A percentile compares a stretch with the other conserved stretches of the same genome.
These are phyloP conservation scores for Odontomyia ornata DNA, from an alignment of 2,888 invertebrate genomes.

Conservation along the genomic window DNA sequence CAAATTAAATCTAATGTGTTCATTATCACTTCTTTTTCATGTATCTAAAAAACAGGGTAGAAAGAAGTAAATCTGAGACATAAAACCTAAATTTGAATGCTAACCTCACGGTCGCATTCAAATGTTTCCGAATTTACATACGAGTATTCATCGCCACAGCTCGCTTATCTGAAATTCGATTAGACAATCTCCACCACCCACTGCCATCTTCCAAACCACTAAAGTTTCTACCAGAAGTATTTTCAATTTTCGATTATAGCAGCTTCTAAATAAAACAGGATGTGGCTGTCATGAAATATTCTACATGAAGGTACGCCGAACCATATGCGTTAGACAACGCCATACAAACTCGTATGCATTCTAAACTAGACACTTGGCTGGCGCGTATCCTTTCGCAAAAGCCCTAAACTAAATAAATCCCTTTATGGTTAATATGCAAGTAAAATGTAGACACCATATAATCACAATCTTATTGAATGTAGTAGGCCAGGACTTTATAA, in stretches of 20 bases:
- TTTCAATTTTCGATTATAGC: constrained; percentile 40
- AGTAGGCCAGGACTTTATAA: constrained; percentile 25
- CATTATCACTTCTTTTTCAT: too few relatives aligned
- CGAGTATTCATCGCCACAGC: too few relatives aligned
- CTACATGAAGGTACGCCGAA: background rate
- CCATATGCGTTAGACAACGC: background rate
- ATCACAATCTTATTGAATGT: constrained; percentile 41
- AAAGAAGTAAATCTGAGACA: too few relatives aligned
- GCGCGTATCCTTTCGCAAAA: constrained; percentile 1
- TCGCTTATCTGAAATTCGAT: constrained; percentile 6
- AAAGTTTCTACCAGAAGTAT: background rate
- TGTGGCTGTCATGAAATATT: constrained; percentile 26
- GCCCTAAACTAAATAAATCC: constrained; percentile 14
- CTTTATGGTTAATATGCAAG: constrained; percentile 41
- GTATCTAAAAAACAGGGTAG: too few relatives aligned
- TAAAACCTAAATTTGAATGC: too few relatives aligned
- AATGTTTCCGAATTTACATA: too few relatives aligned
- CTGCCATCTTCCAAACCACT: background rate
- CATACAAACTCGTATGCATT: constrained; percentile 18
- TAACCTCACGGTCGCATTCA: too few relatives aligned
- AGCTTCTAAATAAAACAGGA: constrained; percentile 31
- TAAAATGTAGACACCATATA: constrained; percentile 41
- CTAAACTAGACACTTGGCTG: background rate
- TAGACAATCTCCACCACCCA: background rate
- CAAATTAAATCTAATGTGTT: too few relatives aligned